phyloP scores from a whole-genome alignment of 2,888 invertebrate species.

The Ommatoiulus sabulosus region DNA sequence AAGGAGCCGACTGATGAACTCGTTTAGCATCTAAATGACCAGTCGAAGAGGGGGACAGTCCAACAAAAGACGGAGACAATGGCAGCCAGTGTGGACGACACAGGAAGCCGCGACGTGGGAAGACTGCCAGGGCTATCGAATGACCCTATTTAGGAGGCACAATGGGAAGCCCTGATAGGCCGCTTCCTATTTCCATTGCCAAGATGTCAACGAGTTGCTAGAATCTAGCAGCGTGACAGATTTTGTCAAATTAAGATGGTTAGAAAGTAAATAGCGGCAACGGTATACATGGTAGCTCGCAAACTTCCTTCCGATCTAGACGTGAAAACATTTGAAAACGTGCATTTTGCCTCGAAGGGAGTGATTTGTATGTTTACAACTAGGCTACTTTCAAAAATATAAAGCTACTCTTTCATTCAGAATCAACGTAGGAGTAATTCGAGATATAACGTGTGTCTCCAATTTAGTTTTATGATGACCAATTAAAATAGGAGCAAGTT shows the following conservation, averaged over 20 bases:
- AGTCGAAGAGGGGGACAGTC: not conserved
- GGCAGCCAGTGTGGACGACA: not conserved
- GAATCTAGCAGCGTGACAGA: not conserved
- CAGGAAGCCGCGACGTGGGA: not conserved
- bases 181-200: not conserved
- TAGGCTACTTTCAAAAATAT: too few relatives aligned
- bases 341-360: too few relatives aligned
- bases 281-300: not conserved
- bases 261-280: not conserved
- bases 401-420: too few relatives aligned
- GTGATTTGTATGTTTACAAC: too few relatives aligned
- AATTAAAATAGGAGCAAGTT: too few relatives aligned
- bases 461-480: too few relatives aligned
- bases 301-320: too few relatives aligned
- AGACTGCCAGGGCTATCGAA: conserved; percentile 6
- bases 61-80: conserved; percentile 7
- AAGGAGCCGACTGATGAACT: not conserved
- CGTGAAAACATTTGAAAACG: too few relatives aligned
- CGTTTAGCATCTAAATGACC: conserved; percentile 19
- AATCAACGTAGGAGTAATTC: too few relatives aligned
- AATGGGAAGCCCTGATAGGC: conserved; percentile 19
- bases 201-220: not conserved
- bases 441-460: too few relatives aligned
- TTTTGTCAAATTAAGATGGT: not conserved
- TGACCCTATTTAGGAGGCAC: conserved; percentile 14